phyloP scores from a whole-genome alignment of 2,888 invertebrate genomes.

The Xestia rhomboidea region DNA sequence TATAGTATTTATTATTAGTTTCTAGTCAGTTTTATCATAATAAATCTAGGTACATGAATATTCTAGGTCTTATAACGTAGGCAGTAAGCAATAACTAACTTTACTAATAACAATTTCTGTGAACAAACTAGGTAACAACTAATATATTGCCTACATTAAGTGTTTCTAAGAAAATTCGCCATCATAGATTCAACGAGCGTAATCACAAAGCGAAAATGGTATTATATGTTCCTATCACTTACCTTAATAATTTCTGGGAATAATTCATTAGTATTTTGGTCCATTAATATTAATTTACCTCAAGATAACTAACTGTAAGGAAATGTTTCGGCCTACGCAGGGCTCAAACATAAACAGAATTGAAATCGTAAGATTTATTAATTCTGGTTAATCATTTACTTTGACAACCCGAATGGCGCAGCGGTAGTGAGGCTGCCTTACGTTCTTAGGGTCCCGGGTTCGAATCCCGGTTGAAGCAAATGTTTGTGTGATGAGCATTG shows the following conservation, averaged over 20 bases:
- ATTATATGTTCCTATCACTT: slow-evolving; percentile 18
- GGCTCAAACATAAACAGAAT: not conserved
- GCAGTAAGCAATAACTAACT: not conserved
- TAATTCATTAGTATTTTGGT: slow-evolving; percentile 35
- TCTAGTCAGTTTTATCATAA: too few species aligned
- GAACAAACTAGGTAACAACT: not conserved
- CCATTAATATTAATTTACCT: slow-evolving; percentile 39
- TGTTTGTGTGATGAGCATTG: too few species aligned
- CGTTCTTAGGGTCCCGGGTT: too few species aligned
- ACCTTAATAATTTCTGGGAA: slow-evolving; percentile 34
- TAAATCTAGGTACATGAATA: not conserved
- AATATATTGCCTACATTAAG: not conserved
- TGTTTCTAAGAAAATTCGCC: slow-evolving; percentile 5
- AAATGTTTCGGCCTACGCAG: slow-evolving; percentile 19
- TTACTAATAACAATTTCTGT: not conserved
- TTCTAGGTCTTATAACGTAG: not conserved
- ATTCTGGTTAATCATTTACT: not conserved
- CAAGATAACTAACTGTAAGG: slow-evolving; percentile 13
- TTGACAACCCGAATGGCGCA: too few species aligned
- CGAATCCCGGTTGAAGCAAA: too few species aligned
- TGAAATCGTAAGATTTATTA: slow-evolving; percentile 5
- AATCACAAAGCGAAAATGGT: slow-evolving; percentile 21
- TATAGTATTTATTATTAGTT: too few species aligned
- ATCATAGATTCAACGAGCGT: slow-evolving; percentile 6
- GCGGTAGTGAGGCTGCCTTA: too few species aligned